Evolutionary conservation across 2,888 invertebrate species (phyloP), one percentile per base, ranked within the genome.

Genomic region (Xestia xanthographa): DNA sequence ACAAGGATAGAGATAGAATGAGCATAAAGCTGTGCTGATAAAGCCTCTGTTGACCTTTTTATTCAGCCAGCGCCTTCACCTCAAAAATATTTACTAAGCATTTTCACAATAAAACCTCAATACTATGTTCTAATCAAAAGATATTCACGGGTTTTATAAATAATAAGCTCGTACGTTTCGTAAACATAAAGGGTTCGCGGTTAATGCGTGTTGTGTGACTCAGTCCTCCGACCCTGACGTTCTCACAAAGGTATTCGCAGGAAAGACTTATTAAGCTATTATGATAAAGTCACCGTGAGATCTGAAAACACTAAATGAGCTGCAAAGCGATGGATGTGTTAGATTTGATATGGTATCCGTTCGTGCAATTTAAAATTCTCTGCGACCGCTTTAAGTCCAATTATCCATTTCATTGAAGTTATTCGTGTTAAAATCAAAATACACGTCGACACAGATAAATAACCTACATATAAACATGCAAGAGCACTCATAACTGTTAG

Each of bases 401-500:
- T 94, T 94, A 93, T 91, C 88, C 89, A 87, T 91, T 93, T 93
- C 90, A 92, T 92, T 92, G 91, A 92, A 91, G 92, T 88, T 90
- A 91, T 89, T 92, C 90, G 91, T 91, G 91, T 86, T 88, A 87
- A 85, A 90, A 90, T 91, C 91, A 92, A 92, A 93, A 94, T 94
- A 92, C 90, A 92, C 87, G 93, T 93, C 94, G 96, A 91, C 96
- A 94, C 93, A 95, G 95, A 96, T 94, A 95, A 92, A 89, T 94
- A 95, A 94, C 95, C 96, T 94, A 95, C 95, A 94, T 95, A 89
- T 90, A 90, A 89, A 92, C 95, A 95, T 94, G 94, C 95, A 95
- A 95, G 95, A 95, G 94, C 92, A 93, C 92, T 94, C 91, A 93
- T 95, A 95, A 95, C 95, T 95, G 95, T 96, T 92, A 92, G 93